phyloP scores from a whole-genome alignment of 2,113 vertebrate genomes.

The Macrotis lagotis region DNA sequence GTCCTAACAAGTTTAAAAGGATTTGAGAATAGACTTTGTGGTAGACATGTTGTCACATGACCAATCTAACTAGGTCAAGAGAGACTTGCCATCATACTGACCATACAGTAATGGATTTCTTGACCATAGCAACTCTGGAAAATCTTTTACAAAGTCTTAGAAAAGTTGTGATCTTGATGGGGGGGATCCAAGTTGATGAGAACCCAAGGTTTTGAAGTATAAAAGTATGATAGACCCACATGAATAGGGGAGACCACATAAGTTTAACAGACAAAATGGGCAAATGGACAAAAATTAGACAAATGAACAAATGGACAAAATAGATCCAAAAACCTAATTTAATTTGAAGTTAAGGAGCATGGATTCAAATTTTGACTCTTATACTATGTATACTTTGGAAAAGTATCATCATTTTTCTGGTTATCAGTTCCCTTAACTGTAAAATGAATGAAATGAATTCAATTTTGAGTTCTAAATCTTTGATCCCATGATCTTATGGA shows the following conservation, averaged over 20 bases:
- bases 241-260: not conserved
- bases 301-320: too few species aligned
- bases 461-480: not conserved
- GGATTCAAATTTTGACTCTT: not conserved
- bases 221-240: not conserved
- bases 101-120: not conserved
- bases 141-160: not conserved
- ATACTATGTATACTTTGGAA: not conserved
- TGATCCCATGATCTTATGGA: not conserved
- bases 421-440: not conserved
- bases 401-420: not conserved
- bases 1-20: not conserved
- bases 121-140: not conserved
- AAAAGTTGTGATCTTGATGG: not conserved
- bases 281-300: too few species aligned
- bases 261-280: too few species aligned
- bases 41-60: not conserved
- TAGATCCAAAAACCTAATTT: too few species aligned
- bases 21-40: not conserved
- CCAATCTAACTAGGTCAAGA: not conserved
- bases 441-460: not conserved
- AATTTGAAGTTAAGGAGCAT: not conserved
- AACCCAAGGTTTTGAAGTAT: not conserved
- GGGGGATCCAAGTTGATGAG: not conserved
- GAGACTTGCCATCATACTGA: not conserved